Conservation (phyloP, 1,140 invertebrate species). For the Megalonaias nervosa region DNA sequence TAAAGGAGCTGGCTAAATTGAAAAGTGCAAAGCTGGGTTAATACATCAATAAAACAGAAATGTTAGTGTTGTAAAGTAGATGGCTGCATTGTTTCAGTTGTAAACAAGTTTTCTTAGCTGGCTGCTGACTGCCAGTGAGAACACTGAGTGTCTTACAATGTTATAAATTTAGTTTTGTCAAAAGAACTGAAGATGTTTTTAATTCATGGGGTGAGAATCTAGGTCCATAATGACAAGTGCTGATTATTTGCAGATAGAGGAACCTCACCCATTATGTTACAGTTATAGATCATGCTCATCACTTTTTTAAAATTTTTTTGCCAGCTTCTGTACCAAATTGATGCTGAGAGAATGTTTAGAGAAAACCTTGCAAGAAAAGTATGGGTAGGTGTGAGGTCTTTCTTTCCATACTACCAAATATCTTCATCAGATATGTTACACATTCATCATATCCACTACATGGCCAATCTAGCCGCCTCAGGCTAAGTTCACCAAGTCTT, state of each 20-base stretch:
- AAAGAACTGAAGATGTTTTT: not conserved
- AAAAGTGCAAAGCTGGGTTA: no score
- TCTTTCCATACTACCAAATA: not conserved
- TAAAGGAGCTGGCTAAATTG: no score
- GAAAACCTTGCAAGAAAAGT: conserved; percentile 77
- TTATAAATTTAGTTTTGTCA: not conserved
- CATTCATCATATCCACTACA: no score
- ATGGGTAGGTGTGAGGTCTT: conserved; percentile 73
- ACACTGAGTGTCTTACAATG: not conserved
- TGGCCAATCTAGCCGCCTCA: no score
- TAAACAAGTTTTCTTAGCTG: no score
- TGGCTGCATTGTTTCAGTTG: no score
- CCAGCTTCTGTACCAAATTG: conserved; percentile 77
- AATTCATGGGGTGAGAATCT: not conserved
- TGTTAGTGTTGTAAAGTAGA: no score
- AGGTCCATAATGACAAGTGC: not conserved
- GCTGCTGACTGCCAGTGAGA: not conserved
- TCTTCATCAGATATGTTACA: no score
- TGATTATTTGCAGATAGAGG: not conserved
- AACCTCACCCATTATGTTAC: not conserved
- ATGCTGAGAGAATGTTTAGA: conserved; percentile 77
- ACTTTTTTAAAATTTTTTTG: conserved; percentile 28
- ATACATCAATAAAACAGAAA: no score
- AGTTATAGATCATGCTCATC: not conserved
- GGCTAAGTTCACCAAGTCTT: no score